These are phyloP conservation scores for Thyatira batis DNA, from an alignment of 2,888 invertebrate species.

Conservation along the genomic window DNA sequence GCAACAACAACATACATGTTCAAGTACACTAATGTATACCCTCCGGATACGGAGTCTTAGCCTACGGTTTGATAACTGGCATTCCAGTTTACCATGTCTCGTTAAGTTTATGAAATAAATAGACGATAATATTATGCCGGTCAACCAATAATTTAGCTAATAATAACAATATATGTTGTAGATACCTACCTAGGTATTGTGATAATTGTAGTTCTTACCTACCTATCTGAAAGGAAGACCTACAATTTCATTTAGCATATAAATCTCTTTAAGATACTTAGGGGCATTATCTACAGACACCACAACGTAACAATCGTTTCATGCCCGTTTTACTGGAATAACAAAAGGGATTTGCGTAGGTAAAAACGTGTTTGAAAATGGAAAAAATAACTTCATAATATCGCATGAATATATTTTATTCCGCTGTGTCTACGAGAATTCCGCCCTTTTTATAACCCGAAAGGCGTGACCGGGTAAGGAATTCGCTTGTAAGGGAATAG, in stretches of 20 bases:
- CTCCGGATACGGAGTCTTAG: too few species aligned
- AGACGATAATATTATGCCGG: too few species aligned
- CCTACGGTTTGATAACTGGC: too few species aligned
- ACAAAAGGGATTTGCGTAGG: conserved; percentile 43
- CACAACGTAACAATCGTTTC: conserved; percentile 40
- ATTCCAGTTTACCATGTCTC: too few species aligned
- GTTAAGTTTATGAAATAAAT: too few species aligned
- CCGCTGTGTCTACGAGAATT: conserved; percentile 58
- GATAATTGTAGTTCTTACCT: background rate
- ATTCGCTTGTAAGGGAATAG: conserved; percentile 64
- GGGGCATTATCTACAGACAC: conserved; percentile 43
- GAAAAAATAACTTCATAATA: conserved; percentile 42
- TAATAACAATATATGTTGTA: too few species aligned
- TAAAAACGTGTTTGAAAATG: conserved; percentile 47
- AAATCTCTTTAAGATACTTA: conserved; percentile 46
- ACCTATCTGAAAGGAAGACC: background rate
- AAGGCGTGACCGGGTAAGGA: conserved; percentile 67
- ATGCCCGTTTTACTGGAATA: conserved; percentile 37
- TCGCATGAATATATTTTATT: conserved; percentile 66
- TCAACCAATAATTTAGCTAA: too few species aligned
- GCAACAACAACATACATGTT: too few species aligned
- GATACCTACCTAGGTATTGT: too few species aligned
- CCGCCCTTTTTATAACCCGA: conserved; percentile 61
- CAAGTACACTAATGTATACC: too few species aligned
- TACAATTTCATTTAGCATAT: conserved; percentile 2